Evolutionary conservation across 1,140 invertebrate species (phyloP).

Genomic region (Eumeta japonica): DNA sequence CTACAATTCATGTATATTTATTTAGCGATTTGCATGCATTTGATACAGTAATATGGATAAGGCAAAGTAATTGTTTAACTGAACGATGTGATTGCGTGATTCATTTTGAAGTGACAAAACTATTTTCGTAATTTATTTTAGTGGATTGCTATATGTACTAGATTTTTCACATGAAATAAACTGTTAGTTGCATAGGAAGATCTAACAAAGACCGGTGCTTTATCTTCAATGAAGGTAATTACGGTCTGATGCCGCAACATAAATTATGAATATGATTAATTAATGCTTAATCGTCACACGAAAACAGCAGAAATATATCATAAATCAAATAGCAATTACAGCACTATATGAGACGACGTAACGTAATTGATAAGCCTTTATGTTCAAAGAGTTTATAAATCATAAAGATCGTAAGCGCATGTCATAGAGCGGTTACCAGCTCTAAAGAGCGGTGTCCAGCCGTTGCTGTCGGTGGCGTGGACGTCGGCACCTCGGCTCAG

Average conservation of each 20-base stretch:
- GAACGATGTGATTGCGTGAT: no score
- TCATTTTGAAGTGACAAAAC: no score
- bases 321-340: background rate
- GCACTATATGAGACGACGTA: background rate
- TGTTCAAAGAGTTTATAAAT: background rate
- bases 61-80: no score
- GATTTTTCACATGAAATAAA: background rate
- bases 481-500: conserved; percentile 43
- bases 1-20: no score
- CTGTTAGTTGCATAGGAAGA: no score
- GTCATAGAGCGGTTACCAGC: conserved; percentile 32
- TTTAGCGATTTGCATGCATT: no score
- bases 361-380: background rate
- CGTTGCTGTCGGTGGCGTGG: conserved; percentile 39
- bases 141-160: background rate
- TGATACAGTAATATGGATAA: no score
- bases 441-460: conserved; percentile 57
- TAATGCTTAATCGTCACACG: no score
- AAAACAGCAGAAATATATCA: no score
- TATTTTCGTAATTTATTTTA: no score
- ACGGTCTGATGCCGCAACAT: background rate
- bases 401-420: background rate
- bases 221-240: background rate
- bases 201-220: no score
- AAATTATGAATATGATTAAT: no score